These are phyloP conservation scores for Holothuria scabra DNA, from an alignment of 53 echinoderm and acorn worm genomes.

Conservation along the genomic window DNA sequence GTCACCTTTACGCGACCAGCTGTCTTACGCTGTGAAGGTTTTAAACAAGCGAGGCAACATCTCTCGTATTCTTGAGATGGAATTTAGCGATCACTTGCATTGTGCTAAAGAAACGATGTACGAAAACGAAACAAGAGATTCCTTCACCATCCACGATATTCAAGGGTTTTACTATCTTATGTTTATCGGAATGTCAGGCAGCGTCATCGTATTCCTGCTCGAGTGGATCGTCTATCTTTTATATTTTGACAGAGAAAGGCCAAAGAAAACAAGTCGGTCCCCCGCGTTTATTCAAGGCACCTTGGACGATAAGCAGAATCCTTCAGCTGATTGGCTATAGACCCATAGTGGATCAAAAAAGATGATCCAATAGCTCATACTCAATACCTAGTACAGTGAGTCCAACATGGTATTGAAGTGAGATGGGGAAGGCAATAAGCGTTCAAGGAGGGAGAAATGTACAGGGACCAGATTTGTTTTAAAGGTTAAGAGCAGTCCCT, in stretches of 20 bases:
- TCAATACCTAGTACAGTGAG: no score
- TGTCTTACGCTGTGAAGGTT: constrained; percentile 73
- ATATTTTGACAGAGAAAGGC: constrained; percentile 5
- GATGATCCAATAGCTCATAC: no score
- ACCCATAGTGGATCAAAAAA: no score
- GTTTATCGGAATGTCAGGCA: constrained; percentile 72
- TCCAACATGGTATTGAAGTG: no score
- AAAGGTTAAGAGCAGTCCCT: no score
- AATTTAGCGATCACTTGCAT: constrained; percentile 58
- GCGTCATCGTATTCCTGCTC: constrained; percentile 72
- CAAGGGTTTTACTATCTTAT: constrained; percentile 85
- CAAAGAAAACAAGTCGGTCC: no score
- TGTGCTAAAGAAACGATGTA: constrained; percentile 67
- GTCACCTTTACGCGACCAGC: constrained; percentile 90
- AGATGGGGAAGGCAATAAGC: no score
- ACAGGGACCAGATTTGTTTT: no score
- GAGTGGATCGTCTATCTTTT: constrained; percentile 50
- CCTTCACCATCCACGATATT: constrained; percentile 83
- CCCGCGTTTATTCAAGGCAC: no score
- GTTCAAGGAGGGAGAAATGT: no score
- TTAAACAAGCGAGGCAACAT: constrained; percentile 64
- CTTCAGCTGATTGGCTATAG: no score
- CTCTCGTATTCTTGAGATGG: constrained; percentile 43
- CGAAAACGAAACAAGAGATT: constrained; percentile 70
- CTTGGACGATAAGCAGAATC: no score